Evolutionary conservation across 1,140 invertebrate species (phyloP).

Genomic region (Scaptomyza graminum): DNA sequence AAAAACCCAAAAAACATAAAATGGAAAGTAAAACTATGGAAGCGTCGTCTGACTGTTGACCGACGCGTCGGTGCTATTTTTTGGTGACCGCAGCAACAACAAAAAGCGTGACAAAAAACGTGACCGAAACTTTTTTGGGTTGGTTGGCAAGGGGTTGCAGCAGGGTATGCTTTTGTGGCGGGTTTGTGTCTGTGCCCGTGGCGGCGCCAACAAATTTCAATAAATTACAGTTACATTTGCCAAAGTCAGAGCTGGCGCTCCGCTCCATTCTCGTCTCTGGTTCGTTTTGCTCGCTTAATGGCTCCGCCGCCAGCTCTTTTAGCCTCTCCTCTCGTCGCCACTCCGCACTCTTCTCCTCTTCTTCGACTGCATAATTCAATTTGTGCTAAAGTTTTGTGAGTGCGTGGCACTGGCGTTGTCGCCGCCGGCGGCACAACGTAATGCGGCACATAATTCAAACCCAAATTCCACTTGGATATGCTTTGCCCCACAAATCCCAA

Average conservation of each 20-base stretch:
- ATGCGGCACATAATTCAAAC: constrained; percentile 77
- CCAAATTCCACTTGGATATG: constrained; percentile 39
- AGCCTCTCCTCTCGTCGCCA: too few species aligned
- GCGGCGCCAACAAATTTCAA: constrained; percentile 75
- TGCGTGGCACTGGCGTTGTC: constrained; percentile 59
- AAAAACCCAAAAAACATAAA: neutral
- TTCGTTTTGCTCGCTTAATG: constrained; percentile 48
- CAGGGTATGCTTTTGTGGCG: constrained; percentile 53
- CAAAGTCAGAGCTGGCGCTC: constrained; percentile 56
- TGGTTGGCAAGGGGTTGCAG: too few species aligned
- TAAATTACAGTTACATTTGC: constrained; percentile 81
- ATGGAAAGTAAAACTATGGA: constrained; percentile 21
- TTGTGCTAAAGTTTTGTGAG: constrained; percentile 73
- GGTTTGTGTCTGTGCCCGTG: constrained; percentile 61
- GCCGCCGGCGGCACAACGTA: constrained; percentile 47
- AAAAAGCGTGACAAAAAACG: constrained; percentile 71
- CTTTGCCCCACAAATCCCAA: neutral
- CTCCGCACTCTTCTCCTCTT: neutral
- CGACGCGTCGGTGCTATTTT: constrained; percentile 54
- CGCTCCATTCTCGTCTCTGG: neutral
- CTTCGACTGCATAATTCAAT: constrained; percentile 76
- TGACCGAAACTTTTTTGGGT: constrained; percentile 67
- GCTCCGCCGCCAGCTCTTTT: constrained; percentile 24
- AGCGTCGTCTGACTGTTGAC: constrained; percentile 62
- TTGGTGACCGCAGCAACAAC: constrained; percentile 58